phyloP scores from a whole-genome alignment of 2,888 invertebrate genomes.

The Drosophila histrio region DNA sequence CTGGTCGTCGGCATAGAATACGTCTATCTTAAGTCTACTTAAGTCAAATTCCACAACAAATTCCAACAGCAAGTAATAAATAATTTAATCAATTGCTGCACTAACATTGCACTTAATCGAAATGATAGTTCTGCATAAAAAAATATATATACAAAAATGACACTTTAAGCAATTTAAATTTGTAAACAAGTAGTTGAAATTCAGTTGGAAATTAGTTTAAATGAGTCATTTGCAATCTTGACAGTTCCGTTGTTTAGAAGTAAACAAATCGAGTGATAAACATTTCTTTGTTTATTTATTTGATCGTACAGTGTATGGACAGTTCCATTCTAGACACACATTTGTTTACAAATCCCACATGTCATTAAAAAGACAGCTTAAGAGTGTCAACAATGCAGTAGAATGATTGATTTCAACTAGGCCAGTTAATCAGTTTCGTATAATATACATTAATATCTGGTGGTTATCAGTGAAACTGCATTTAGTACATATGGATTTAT shows the following conservation, averaged over 20 bases:
- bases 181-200: background rate
- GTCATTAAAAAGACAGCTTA: constrained; percentile 6
- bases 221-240: constrained; percentile 21
- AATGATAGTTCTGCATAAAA: background rate
- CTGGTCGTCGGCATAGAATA: constrained; percentile 23
- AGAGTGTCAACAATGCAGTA: constrained; percentile 7
- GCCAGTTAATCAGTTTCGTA: background rate
- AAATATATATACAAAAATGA: background rate
- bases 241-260: background rate
- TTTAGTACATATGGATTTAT: background rate
- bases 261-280: constrained; percentile 17
- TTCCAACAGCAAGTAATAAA: constrained; percentile 14
- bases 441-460: background rate
- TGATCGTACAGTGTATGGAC: background rate
- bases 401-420: constrained; percentile 18
- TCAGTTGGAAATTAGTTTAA: background rate
- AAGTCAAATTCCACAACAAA: constrained; percentile 22
- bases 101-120: background rate
- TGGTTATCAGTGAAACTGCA: background rate
- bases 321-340: background rate
- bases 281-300: constrained; percentile 27
- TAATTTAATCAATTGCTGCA: constrained; percentile 10
- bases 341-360: constrained; percentile 12
- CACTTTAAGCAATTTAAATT: background rate
- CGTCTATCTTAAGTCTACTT: constrained; percentile 49